phyloP scores from a whole-genome alignment of 2,888 invertebrate species.

The Spialia ferax region DNA sequence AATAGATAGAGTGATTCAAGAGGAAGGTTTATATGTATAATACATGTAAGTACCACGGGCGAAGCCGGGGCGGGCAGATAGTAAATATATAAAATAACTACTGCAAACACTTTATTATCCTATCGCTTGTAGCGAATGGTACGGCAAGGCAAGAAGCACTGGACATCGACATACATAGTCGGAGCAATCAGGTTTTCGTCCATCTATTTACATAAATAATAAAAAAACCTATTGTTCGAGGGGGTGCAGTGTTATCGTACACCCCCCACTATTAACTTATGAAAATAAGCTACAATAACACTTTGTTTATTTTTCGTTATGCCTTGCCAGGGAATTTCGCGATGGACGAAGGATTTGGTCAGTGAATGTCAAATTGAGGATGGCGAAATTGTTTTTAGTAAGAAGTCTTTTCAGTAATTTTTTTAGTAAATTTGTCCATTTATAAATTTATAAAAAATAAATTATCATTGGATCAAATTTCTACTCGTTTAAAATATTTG shows the following conservation, averaged over 20 bases:
- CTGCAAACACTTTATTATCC: not conserved
- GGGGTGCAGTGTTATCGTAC: conserved; percentile 53
- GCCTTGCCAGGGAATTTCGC: conserved; percentile 75
- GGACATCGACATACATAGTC: conserved; percentile 23
- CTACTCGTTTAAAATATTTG: too few species aligned
- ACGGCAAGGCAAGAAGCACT: not conserved
- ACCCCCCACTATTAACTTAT: conserved; percentile 80
- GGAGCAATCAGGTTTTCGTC: conserved; percentile 52
- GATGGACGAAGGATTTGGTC: conserved; percentile 65
- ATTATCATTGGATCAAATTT: too few species aligned
- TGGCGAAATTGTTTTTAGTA: too few species aligned
- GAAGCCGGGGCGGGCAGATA: too few species aligned
- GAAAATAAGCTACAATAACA: conserved; percentile 86
- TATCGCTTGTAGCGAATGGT: not conserved
- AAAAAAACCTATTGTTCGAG: conserved; percentile 53
- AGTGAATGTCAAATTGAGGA: conserved; percentile 57
- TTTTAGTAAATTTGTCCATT: too few species aligned
- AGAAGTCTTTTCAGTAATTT: too few species aligned
- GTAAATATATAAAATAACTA: too few species aligned
- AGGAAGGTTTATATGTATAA: too few species aligned
- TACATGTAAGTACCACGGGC: too few species aligned
- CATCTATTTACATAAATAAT: conserved; percentile 64
- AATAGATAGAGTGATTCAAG: too few species aligned
- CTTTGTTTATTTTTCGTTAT: conserved; percentile 84
- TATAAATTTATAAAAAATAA: too few species aligned